phyloP scores from a whole-genome alignment of 2,113 vertebrate genomes.

The Ophiodon elongatus region DNA sequence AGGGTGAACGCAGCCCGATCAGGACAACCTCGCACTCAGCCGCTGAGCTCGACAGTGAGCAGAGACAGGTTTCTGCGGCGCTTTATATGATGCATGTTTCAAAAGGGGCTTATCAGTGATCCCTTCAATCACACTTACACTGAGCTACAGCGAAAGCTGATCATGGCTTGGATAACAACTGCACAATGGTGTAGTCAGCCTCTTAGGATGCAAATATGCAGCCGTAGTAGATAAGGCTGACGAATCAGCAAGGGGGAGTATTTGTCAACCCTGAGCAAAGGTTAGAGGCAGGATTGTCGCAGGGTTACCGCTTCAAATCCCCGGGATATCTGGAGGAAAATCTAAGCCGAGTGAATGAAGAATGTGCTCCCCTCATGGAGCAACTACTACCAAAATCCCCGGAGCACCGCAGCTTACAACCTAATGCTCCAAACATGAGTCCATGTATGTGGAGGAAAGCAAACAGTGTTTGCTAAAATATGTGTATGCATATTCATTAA shows the following conservation, averaged over 20 bases:
- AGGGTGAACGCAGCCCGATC: slow-evolving; percentile 21
- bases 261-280: slow-evolving; percentile 36
- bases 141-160: slow-evolving; percentile 54
- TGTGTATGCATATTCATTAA: slow-evolving; percentile 46
- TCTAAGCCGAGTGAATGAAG: background rate
- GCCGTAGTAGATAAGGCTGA: slow-evolving; percentile 38
- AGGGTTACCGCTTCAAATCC: slow-evolving; percentile 11
- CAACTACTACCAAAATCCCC: slow-evolving; percentile 7
- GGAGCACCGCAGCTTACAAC: slow-evolving; percentile 6
- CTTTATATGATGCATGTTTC: slow-evolving; percentile 50
- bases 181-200: slow-evolving; percentile 37
- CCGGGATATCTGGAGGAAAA: background rate
- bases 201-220: slow-evolving; percentile 57
- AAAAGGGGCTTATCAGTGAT: slow-evolving; percentile 59
- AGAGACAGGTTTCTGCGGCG: slow-evolving; percentile 21
- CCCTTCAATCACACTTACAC: slow-evolving; percentile 58
- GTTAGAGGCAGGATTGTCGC: slow-evolving; percentile 21
- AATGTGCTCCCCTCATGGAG: slow-evolving; percentile 8
- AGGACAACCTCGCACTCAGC: slow-evolving; percentile 10
- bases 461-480: slow-evolving; percentile 24
- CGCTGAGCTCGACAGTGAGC: slow-evolving; percentile 35
- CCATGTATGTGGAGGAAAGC: slow-evolving; percentile 18
- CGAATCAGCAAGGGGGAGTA: slow-evolving; percentile 47
- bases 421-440: slow-evolving; percentile 4
- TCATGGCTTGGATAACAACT: slow-evolving; percentile 55